These are phyloP conservation scores for Romanogobio albipinnatus DNA, from an alignment of 2,113 vertebrate genomes.

Conservation along the genomic window DNA sequence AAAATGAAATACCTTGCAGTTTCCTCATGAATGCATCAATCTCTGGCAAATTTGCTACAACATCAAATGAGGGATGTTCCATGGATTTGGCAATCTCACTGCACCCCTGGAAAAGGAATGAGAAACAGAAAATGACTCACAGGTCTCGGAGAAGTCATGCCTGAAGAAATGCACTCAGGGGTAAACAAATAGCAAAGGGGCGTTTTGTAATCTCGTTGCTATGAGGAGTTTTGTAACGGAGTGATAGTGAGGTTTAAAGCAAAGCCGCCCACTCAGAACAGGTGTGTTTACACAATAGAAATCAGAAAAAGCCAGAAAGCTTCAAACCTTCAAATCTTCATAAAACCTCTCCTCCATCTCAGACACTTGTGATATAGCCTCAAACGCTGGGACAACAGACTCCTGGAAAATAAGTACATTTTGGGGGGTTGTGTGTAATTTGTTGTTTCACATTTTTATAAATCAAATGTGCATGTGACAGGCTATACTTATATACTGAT, in stretches of 20 bases:
- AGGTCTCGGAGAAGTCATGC: neutral
- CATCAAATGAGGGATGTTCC: constrained; percentile 65
- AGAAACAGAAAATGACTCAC: neutral
- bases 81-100: constrained; percentile 60
- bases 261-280: neutral
- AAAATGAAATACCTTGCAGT: constrained; percentile 28
- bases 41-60: constrained; percentile 59
- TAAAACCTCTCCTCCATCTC: constrained; percentile 70
- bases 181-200: neutral
- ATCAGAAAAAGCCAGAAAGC: neutral
- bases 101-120: constrained; percentile 54
- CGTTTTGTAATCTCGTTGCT: neutral
- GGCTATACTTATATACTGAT: too few relatives aligned
- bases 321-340: constrained; percentile 67
- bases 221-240: neutral
- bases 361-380: constrained; percentile 67
- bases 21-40: constrained; percentile 64
- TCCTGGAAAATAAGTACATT: constrained; percentile 64
- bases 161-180: neutral
- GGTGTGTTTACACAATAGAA: neutral
- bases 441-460: neutral
- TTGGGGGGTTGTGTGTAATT: neutral
- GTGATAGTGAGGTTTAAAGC: constrained; percentile 5
- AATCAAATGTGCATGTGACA: neutral
- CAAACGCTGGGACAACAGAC: constrained; percentile 59